A percentile compares a stretch with the other conserved stretches of the same genome.
These are phyloP conservation scores for Tylochromis polylepis DNA, from an alignment of 2,113 vertebrate species.

Conservation along the genomic window DNA sequence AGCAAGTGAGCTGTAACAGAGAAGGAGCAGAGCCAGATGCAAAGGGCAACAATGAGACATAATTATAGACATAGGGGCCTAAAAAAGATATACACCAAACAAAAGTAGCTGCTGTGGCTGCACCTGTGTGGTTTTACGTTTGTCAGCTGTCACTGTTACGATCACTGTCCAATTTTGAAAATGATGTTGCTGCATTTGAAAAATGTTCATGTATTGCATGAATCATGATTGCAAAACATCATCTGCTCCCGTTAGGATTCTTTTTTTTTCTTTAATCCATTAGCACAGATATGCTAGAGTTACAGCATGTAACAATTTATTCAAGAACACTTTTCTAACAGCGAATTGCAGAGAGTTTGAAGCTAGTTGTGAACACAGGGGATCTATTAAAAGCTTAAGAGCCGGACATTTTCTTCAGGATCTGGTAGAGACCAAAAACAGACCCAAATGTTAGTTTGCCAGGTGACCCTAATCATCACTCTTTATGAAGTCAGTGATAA, in stretches of 20 bases:
- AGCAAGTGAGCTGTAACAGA: constrained; percentile 15
- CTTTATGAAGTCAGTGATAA: not conserved
- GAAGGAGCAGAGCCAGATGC: not conserved
- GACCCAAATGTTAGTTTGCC: not conserved
- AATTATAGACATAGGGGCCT: not conserved
- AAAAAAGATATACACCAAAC: not conserved
- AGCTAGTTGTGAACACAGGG: not conserved
- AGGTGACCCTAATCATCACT: not conserved
- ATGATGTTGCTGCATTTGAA: not conserved
- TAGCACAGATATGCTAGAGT: not conserved
- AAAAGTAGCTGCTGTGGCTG: not conserved
- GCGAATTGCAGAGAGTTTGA: not conserved
- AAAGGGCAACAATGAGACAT: not conserved
- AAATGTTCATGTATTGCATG: not conserved
- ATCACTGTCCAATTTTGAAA: not conserved
- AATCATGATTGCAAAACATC: not conserved
- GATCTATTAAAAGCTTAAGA: not conserved
- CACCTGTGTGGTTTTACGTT: not conserved
- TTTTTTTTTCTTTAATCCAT: not conserved
- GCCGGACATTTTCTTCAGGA: not conserved
- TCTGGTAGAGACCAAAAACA: not conserved
- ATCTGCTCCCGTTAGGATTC: not conserved
- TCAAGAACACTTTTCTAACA: not conserved
- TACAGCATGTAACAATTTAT: not conserved
- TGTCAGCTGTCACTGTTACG: not conserved